A percentile compares a stretch with the other conserved stretches of the same genome.
These are phyloP conservation scores for Larimichthys polyactis DNA, from an alignment of 2,113 vertebrate genomes.

Conservation along the genomic window DNA sequence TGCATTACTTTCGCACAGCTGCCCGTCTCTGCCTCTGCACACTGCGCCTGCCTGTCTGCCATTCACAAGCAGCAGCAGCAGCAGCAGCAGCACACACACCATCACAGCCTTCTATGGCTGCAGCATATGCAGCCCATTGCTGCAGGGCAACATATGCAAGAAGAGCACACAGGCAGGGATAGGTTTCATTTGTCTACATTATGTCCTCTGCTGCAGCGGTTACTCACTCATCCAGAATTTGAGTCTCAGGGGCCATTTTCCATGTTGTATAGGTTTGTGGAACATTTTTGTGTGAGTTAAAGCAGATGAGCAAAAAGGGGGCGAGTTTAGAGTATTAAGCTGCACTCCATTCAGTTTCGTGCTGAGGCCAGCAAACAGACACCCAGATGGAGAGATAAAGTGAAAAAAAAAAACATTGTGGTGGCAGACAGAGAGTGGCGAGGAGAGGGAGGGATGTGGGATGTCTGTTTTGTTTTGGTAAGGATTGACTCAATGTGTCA, in stretches of 20 bases:
- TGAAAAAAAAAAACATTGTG: conserved; percentile 24
- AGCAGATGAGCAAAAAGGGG: conserved; percentile 7
- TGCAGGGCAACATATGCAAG: conserved; percentile 50
- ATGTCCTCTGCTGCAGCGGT: neutral
- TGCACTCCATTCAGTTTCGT: conserved; percentile 31
- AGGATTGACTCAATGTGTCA: conserved; percentile 53
- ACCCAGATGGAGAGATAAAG: conserved; percentile 46
- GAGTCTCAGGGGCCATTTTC: neutral
- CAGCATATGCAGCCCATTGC: conserved; percentile 68
- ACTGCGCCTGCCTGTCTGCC: conserved; percentile 57
- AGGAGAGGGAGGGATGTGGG: neutral
- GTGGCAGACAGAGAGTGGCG: conserved; percentile 13
- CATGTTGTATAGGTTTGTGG: neutral
- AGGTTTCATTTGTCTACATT: conserved; percentile 20
- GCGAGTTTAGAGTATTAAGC: conserved; percentile 13
- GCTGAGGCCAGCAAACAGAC: conserved; percentile 49
- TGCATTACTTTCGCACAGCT: conserved; percentile 77
- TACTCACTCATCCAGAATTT: neutral
- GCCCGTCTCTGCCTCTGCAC: conserved; percentile 62
- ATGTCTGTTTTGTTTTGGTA: conserved; percentile 37
- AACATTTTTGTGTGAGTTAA: conserved; percentile 6
- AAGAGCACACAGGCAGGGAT: conserved; percentile 14
- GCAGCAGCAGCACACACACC: conserved; percentile 17
- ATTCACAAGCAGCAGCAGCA: conserved; percentile 42
- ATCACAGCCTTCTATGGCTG: conserved; percentile 31